These are phyloP conservation scores for Onychomys leucogaster DNA, from an alignment of 2,797 vertebrate genomes.

Conservation along the genomic window DNA sequence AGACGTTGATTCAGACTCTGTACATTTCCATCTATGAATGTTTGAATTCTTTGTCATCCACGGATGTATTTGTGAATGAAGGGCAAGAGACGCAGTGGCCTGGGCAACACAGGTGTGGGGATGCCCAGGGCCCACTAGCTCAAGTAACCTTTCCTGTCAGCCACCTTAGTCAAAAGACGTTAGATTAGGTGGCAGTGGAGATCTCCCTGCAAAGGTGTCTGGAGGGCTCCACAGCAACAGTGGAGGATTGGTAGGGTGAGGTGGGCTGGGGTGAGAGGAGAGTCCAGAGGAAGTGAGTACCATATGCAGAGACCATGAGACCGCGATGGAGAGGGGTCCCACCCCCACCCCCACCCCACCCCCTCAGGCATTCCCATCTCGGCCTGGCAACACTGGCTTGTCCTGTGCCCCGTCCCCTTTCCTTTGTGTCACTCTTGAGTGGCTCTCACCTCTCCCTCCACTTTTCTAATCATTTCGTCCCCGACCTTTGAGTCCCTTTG, in stretches of 20 bases:
- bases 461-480: background rate
- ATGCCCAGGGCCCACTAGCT: background rate
- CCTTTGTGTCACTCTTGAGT: background rate
- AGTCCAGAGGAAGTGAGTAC: background rate
- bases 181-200: background rate
- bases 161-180: background rate
- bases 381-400: too few species aligned
- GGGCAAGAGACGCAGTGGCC: background rate
- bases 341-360: rapidly evolving
- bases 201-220: background rate
- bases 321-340: background rate
- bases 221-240: background rate
- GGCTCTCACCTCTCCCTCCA: background rate
- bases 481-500: conserved; percentile 10
- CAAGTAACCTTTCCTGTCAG: background rate
- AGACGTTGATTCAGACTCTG: background rate
- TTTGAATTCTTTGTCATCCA: conserved; percentile 1
- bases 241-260: rapidly evolving
- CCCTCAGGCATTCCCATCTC: background rate
- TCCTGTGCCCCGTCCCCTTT: background rate
- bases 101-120: background rate
- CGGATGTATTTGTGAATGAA: background rate
- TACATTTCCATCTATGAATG: background rate
- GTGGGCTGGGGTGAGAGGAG: background rate
- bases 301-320: background rate